phyloP scores from a whole-genome alignment of 2,113 vertebrate genomes.

The Helogale parvula region DNA sequence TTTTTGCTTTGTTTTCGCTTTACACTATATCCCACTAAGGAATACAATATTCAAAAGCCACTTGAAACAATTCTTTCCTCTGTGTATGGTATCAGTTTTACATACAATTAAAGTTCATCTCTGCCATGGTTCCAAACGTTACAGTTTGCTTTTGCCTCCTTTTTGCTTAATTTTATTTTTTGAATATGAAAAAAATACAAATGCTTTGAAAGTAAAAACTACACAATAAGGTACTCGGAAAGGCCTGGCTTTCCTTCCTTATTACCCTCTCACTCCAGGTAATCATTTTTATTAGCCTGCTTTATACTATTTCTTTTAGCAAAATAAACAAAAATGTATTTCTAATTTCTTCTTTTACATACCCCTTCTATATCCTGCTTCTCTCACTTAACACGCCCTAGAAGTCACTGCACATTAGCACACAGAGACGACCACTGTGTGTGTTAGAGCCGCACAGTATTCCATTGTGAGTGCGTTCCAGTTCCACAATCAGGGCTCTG shows the following conservation, averaged over 20 bases:
- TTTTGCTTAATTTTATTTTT: not conserved
- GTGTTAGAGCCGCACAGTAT: not conserved
- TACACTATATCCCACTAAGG: not conserved
- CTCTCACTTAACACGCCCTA: not conserved
- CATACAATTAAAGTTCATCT: not conserved
- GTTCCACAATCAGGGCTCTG: not conserved
- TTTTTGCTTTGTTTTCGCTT: not conserved
- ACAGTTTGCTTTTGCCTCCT: not conserved
- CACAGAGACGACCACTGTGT: not conserved
- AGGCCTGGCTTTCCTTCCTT: not conserved
- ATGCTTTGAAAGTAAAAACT: not conserved
- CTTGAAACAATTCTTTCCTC: not conserved
- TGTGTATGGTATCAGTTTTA: not conserved
- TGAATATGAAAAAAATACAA: not conserved
- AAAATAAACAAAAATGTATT: not conserved
- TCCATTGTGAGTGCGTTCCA: conserved; percentile 4
- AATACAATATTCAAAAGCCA: not conserved
- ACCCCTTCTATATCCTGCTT: not conserved
- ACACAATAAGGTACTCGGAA: not conserved
- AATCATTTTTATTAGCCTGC: not conserved
- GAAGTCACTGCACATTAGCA: not conserved
- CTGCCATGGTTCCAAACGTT: not conserved
- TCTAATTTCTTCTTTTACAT: not conserved
- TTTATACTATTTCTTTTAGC: not conserved
- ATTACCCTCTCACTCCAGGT: not conserved